phyloP scores from a whole-genome alignment of 2,888 invertebrate genomes.

The Sarcophaga carnaria region DNA sequence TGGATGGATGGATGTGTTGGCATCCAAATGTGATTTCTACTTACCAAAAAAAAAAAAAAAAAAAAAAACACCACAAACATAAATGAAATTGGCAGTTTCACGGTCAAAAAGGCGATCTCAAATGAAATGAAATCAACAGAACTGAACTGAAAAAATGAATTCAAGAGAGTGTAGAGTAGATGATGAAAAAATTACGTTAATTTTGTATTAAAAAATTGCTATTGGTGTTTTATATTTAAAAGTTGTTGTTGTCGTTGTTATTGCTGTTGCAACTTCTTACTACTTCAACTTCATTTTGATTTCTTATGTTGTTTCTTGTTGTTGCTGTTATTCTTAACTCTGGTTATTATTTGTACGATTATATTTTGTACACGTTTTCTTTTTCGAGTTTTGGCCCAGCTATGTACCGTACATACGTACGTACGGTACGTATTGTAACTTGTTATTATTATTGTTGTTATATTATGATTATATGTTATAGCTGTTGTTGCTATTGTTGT shows the following conservation, averaged over 20 bases:
- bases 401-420: too few relatives aligned
- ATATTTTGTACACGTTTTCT: constrained; percentile 63
- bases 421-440: constrained; percentile 49
- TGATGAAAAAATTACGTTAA: constrained; percentile 40
- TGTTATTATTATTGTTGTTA: constrained; percentile 67
- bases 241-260: constrained; percentile 17
- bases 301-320: background rate
- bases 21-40: constrained; percentile 63
- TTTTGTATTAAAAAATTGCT: constrained; percentile 65
- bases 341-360: constrained; percentile 65
- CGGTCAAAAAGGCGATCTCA: constrained; percentile 62
- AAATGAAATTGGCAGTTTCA: constrained; percentile 73
- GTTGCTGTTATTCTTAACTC: constrained; percentile 36
- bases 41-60: constrained; percentile 50
- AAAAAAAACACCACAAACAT: constrained; percentile 43
- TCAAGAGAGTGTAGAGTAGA: too few relatives aligned
- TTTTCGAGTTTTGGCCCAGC: constrained; percentile 21
- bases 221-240: constrained; percentile 52
- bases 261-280: constrained; percentile 43
- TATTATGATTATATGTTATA: constrained; percentile 63
- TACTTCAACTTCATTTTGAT: constrained; percentile 47
- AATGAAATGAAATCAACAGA: constrained; percentile 46
- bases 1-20: constrained; percentile 58
- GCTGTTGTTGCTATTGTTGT: constrained; percentile 46
- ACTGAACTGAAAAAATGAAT: constrained; percentile 41